phyloP scores from a whole-genome alignment of 2,113 vertebrate genomes.

The Tachysurus vachellii region DNA sequence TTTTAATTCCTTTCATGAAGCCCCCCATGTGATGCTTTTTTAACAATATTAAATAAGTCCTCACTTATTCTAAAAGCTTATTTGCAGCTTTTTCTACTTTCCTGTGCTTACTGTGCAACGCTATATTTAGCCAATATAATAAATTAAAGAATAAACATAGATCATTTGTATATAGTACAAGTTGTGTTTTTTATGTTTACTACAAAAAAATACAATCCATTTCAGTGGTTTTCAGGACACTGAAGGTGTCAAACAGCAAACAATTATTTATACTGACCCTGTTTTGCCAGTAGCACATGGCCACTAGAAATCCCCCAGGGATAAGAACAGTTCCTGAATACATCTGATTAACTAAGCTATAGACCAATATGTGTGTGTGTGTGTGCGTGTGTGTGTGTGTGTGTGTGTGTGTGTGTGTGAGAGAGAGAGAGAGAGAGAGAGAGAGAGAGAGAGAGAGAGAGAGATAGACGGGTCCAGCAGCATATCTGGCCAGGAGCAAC shows the following conservation, averaged over 20 bases:
- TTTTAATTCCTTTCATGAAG: background rate
- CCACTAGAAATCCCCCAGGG: slow-evolving; percentile 40
- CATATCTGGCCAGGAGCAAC: slow-evolving; percentile 46
- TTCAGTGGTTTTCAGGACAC: slow-evolving; percentile 10
- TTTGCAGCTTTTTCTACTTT: background rate
- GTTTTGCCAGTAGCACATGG: slow-evolving; percentile 35
- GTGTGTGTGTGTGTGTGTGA: slow-evolving; percentile 20
- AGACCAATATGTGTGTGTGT: slow-evolving; percentile 7
- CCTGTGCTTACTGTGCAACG: background rate
- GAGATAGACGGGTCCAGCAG: slow-evolving; percentile 19
- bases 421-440: no score
- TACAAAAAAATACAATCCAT: background rate
- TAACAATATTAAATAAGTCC: background rate
- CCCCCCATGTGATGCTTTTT: background rate
- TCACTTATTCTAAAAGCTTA: background rate
- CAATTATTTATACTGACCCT: slow-evolving; percentile 49
- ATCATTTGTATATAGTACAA: background rate
- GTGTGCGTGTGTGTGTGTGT: background rate
- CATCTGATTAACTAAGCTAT: slow-evolving; percentile 57
- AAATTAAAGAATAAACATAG: background rate
- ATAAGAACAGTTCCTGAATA: slow-evolving; percentile 45
- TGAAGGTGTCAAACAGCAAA: slow-evolving; percentile 47
- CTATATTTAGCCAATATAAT: background rate
- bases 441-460: no score
- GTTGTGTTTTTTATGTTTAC: background rate